Evolutionary conservation across 53 echinoderm and acorn worm genomes (phyloP), one percentile per base, ranked within the genome.

Genomic region (Apostichopus leukothele): DNA sequence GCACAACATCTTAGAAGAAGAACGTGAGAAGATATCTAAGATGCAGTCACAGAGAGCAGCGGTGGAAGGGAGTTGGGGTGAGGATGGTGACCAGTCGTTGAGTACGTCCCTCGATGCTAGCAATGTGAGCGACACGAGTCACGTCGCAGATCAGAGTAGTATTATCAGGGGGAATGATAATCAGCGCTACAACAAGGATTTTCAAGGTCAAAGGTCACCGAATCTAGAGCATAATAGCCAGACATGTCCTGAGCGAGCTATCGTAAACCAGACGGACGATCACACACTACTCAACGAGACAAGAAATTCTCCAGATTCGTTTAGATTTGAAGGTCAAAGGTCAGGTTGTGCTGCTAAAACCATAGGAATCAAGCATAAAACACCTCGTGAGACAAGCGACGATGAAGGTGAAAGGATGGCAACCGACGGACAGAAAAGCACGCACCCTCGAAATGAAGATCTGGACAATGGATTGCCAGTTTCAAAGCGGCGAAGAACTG

Each of bases 1-100:
- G 66, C 90, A 96, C 73, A 91, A 96, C 74, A 80, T 96, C 61
- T 52, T 93, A 75, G 86, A 88, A 9, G 76, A 75, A 74, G 96
- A 96, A 83, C 83, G 90, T 60, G 89, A 89, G 81, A 77, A 92
- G 18, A 84, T 96, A 78, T 86, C 90, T 12, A 80, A 90, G 11
- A 86, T 92, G 11, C 88, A 80, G 18, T 89, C 80, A 86, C 93
- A 93, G 76, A 88, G 88, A 39, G 71, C 74, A 27, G 88, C 78
- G 13, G 90, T 93, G 0, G 91, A 90, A 74, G 92, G 89, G 73
- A 80, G 80, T 5, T 67, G 74, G 2, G 55, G n/a, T n/a, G 55
- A 81, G 9, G 55, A 55, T 19, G 18, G 21, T 4, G 59, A 81
- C 22, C 9, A 7, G 20, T 81, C 81, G 9, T 51, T 81, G 21